These are phyloP conservation scores for Saccopteryx bilineata DNA, from an alignment of 2,113 vertebrate species.

Conservation along the genomic window DNA sequence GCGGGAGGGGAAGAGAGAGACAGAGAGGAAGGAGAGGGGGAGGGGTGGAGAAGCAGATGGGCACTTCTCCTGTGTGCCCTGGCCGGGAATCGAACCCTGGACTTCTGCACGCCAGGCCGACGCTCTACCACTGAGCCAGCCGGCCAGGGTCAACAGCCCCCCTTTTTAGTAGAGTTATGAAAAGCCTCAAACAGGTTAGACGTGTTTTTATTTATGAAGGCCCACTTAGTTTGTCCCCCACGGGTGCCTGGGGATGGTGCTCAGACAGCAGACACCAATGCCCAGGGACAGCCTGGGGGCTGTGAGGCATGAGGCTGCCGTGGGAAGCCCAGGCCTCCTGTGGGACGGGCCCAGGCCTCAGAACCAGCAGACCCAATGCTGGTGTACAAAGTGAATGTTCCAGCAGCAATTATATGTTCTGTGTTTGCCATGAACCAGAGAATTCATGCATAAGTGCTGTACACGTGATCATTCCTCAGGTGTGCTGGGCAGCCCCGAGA, in stretches of 20 bases:
- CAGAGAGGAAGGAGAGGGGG: no score
- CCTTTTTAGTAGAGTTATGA: neutral
- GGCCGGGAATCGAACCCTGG: no score
- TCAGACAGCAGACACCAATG: neutral
- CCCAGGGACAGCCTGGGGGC: neutral
- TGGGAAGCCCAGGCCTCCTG: neutral
- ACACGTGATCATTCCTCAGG: neutral
- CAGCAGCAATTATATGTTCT: no score
- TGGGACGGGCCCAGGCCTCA: neutral
- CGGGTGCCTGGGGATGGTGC: neutral
- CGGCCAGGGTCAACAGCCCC: no score
- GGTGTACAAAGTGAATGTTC: neutral
- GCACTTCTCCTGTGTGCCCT: no score
- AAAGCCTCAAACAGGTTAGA: neutral
- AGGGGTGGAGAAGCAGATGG: no score
- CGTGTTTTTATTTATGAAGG: neutral
- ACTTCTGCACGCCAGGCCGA: no score
- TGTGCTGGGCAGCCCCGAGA: neutral
- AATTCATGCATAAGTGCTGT: neutral
- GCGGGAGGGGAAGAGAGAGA: no score
- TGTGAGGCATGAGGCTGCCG: neutral
- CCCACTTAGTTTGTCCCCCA: neutral
- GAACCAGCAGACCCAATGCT: neutral
- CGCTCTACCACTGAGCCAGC: no score
- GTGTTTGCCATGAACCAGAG: fast-evolving